phyloP scores from a whole-genome alignment of 2,113 vertebrate species.

The Notechis scutatus region DNA sequence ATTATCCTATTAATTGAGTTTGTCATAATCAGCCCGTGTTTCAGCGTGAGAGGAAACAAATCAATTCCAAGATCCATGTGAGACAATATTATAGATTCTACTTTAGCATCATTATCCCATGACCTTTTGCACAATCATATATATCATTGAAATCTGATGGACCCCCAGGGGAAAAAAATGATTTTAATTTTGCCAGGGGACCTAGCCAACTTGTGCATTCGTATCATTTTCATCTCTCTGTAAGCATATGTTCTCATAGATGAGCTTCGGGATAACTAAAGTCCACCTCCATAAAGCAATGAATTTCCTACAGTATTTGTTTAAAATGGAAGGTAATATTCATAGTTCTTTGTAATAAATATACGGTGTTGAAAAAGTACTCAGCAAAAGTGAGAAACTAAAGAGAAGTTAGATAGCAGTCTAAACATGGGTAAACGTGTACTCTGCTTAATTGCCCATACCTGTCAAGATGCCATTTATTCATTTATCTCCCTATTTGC shows the following conservation, averaged over 20 bases:
- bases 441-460: neutral
- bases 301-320: neutral
- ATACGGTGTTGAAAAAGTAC: neutral
- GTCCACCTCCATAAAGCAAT: neutral
- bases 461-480: neutral
- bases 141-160: neutral
- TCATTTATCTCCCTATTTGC: neutral
- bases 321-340: neutral
- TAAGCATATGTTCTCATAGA: neutral
- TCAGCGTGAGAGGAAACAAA: neutral
- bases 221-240: neutral
- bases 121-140: neutral
- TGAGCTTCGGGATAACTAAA: neutral
- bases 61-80: neutral
- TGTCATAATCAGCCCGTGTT: neutral
- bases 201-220: neutral
- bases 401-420: neutral
- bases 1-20: neutral
- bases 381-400: neutral
- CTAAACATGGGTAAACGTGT: neutral
- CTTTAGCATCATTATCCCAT: neutral
- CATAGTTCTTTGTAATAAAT: neutral
- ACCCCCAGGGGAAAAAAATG: neutral
- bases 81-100: neutral
- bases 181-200: neutral